Evolutionary conservation across 2,797 vertebrate species (phyloP).

Genomic region (Pangasius macronema): DNA sequence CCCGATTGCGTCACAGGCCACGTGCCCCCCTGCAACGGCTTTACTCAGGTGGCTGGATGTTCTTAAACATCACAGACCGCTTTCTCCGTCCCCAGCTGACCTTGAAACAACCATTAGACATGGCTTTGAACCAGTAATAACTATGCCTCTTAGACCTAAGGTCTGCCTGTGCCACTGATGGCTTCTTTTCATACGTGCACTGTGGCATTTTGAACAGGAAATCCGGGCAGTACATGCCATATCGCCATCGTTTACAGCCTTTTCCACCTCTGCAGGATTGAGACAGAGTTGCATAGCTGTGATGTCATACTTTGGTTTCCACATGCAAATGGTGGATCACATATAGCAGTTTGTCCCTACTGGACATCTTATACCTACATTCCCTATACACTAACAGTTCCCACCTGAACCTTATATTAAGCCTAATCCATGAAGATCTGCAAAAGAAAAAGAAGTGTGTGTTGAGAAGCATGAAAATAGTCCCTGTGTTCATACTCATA

Average conservation of each 20-base stretch:
- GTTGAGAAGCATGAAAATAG: background rate
- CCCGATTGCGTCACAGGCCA: slow-evolving; percentile 61
- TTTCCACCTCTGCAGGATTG: slow-evolving; percentile 41
- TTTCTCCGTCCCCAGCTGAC: slow-evolving; percentile 60
- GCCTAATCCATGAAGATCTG: background rate
- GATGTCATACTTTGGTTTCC: slow-evolving; percentile 35
- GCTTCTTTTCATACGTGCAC: slow-evolving; percentile 51
- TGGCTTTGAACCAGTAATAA: slow-evolving; percentile 66
- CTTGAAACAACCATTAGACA: slow-evolving; percentile 70
- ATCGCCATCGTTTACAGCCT: slow-evolving; percentile 43
- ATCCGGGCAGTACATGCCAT: slow-evolving; percentile 28
- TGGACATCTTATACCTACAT: background rate
- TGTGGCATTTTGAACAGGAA: slow-evolving; percentile 48
- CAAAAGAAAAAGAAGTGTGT: background rate
- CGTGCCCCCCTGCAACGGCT: slow-evolving; percentile 61
- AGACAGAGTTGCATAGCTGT: slow-evolving; percentile 38
- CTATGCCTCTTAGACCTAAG: slow-evolving; percentile 58
- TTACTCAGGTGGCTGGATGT: slow-evolving; percentile 62
- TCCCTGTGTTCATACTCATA: background rate
- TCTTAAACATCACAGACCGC: slow-evolving; percentile 71
- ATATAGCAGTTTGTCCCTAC: too few relatives aligned
- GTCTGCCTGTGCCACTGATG: slow-evolving; percentile 72
- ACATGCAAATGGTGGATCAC: background rate
- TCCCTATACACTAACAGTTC: background rate
- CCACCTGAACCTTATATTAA: background rate